These are phyloP conservation scores for Phymorhynchus buccinoides DNA, from an alignment of 1,140 invertebrate genomes.

Conservation along the genomic window DNA sequence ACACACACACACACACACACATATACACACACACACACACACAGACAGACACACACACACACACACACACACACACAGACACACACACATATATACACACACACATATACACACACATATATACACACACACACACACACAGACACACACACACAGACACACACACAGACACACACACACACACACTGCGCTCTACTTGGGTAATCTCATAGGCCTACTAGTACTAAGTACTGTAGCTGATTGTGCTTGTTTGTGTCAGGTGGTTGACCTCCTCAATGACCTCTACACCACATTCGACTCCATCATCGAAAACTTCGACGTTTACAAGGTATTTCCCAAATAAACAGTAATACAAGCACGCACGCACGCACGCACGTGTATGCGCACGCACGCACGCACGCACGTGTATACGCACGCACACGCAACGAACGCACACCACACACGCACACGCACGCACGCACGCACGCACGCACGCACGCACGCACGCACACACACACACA, in stretches of 20 bases:
- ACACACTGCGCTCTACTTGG: too few relatives aligned
- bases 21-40: background rate
- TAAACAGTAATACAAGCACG: too few relatives aligned
- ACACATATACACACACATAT: background rate
- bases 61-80: background rate
- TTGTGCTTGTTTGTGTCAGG: too few relatives aligned
- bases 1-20: background rate
- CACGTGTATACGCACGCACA: too few relatives aligned
- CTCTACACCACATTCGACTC: conserved; percentile 97
- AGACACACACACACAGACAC: conserved; percentile 10
- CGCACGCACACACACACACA: too few relatives aligned
- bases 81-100: background rate
- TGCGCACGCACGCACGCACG: too few relatives aligned
- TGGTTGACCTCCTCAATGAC: conserved; percentile 96
- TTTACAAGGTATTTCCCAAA: conserved; percentile 99
- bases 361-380: too few relatives aligned
- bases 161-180: conserved; percentile 25
- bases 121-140: conserved; percentile 18
- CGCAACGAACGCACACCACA: too few relatives aligned
- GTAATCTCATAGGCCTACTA: too few relatives aligned
- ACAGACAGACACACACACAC: conserved; percentile 1
- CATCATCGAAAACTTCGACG: conserved; percentile 96
- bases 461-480: too few relatives aligned
- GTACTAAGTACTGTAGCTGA: too few relatives aligned
- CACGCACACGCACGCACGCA: too few relatives aligned